Percentiles rank a stretch among this genome's conserved stretches.
Evolutionary conservation across 2,888 invertebrate species (phyloP).

Genomic region (Teleogryllus oceanicus): DNA sequence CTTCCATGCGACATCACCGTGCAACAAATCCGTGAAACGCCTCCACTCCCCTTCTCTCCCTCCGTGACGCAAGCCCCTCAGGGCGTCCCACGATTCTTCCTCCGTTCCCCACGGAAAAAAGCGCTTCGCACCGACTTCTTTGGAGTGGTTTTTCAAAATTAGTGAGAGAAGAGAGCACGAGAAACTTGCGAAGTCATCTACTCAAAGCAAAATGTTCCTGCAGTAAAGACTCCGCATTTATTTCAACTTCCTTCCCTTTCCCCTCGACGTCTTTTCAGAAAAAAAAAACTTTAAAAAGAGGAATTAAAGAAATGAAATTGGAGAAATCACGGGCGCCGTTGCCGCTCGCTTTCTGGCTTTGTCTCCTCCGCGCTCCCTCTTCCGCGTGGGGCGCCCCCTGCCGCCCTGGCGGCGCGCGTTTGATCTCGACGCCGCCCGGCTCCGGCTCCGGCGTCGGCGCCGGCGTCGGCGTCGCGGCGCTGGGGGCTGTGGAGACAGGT

Average conservation of each 20-base stretch:
- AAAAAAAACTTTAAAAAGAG: conserved; percentile 12
- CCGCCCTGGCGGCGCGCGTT: not conserved
- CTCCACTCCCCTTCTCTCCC: no score
- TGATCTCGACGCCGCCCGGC: no score
- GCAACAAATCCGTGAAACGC: no score
- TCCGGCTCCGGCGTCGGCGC: no score
- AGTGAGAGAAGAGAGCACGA: not conserved
- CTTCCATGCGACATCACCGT: no score
- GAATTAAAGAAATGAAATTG: conserved; percentile 32
- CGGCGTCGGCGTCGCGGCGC: no score
- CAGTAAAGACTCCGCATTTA: conserved; percentile 10
- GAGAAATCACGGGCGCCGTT: conserved; percentile 24
- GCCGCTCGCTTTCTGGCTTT: conserved; percentile 9
- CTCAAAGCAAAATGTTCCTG: conserved; percentile 18
- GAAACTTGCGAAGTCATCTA: not conserved
- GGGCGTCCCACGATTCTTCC: no score
- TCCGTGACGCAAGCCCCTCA: no score
- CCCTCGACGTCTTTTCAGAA: not conserved
- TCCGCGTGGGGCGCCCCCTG: not conserved
- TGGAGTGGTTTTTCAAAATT: conserved; percentile 10
- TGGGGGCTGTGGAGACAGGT: no score
- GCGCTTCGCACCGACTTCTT: not conserved
- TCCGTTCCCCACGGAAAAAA: not conserved
- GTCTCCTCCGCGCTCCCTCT: not conserved
- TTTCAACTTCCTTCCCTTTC: conserved; percentile 18